Conservation (phyloP, 2,888 invertebrate genomes). For the Penaeus monodon region DNA sequence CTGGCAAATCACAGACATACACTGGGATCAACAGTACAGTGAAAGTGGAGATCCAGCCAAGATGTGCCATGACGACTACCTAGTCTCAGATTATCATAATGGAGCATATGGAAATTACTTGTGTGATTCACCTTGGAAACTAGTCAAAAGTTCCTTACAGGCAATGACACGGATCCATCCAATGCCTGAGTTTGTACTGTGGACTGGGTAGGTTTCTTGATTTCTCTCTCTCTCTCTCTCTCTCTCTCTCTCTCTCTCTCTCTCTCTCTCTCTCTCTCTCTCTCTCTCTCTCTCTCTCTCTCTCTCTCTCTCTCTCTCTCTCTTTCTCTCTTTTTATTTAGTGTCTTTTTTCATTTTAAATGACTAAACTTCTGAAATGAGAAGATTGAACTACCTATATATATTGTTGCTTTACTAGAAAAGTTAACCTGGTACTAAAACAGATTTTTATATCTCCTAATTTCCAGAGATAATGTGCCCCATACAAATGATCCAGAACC, state of each 20-base stretch:
- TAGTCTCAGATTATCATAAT: slow-evolving; percentile 17
- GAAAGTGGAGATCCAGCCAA: slow-evolving; percentile 74
- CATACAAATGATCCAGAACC: slow-evolving; percentile 60
- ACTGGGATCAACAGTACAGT: slow-evolving; percentile 80
- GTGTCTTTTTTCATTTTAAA: too few species aligned
- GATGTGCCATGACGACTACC: slow-evolving; percentile 59
- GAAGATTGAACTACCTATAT: not conserved
- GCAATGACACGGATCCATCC: slow-evolving; percentile 88
- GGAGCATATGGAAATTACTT: slow-evolving; percentile 78
- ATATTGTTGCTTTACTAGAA: not conserved
- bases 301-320: too few species aligned
- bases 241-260: not conserved
- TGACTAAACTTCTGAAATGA: too few species aligned
- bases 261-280: too few species aligned
- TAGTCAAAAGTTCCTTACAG: slow-evolving; percentile 88
- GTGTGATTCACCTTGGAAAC: slow-evolving; percentile 90
- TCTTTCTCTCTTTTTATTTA: too few species aligned
- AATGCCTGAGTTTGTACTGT: slow-evolving; percentile 91
- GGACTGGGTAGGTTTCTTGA: slow-evolving; percentile 78
- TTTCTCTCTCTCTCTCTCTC: not conserved
- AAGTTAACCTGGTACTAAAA: not conserved
- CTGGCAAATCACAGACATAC: slow-evolving; percentile 65
- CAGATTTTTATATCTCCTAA: not conserved
- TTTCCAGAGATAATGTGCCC: slow-evolving; percentile 65
- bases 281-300: too few species aligned